phyloP scores from a whole-genome alignment of 2,113 vertebrate genomes.

The Paradoxurus hermaphroditus region DNA sequence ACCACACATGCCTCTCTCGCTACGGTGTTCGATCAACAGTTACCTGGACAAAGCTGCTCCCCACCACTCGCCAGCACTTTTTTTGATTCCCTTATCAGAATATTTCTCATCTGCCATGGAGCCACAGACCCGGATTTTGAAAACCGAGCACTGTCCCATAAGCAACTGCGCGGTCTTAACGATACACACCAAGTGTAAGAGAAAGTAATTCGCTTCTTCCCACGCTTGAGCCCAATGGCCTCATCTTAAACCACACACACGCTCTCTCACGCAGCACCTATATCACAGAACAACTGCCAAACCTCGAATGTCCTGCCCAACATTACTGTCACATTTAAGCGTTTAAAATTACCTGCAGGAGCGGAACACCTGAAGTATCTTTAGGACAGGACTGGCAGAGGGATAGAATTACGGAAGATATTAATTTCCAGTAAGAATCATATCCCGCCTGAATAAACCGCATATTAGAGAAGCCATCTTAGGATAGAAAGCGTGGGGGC shows the following conservation, averaged over 20 bases:
- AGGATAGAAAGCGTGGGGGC: background rate
- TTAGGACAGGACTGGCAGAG: background rate
- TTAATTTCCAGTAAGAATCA: background rate
- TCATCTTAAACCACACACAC: background rate
- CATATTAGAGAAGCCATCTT: background rate
- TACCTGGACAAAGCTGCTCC: background rate
- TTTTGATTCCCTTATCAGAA: background rate
- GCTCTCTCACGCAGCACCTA: background rate
- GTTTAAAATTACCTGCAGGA: background rate
- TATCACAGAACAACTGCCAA: background rate
- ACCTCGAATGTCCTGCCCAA: background rate
- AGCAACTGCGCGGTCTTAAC: background rate
- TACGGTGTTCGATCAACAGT: background rate
- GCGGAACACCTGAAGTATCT: background rate
- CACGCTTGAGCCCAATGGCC: background rate
- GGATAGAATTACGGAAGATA: background rate
- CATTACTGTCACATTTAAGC: background rate
- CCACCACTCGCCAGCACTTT: no score
- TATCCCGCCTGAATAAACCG: background rate
- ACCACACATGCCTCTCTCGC: background rate
- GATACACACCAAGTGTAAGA: background rate
- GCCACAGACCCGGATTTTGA: background rate
- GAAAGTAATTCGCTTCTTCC: background rate
- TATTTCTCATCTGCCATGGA: background rate
- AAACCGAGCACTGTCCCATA: background rate